Evolutionary conservation across 1,140 invertebrate species (phyloP), one percentile per base, ranked within the genome.

Genomic region (Venturia canescens): DNA sequence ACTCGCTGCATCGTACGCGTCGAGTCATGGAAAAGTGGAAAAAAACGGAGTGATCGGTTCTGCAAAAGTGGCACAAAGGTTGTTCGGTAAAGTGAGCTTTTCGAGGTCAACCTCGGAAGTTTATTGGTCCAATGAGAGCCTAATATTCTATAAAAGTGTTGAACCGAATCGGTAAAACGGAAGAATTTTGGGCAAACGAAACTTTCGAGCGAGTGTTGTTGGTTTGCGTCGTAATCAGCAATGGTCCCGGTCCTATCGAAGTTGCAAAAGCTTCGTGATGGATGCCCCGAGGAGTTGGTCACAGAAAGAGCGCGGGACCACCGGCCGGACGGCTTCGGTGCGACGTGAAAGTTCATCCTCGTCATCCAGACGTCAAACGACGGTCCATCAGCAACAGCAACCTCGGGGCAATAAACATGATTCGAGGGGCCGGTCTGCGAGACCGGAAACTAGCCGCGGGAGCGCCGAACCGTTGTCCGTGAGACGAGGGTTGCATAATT

Each of bases 401-500:
- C 27, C 67, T 80, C 75, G 60, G 60, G 78, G 81, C 84, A 71
- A 75, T 34, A 18, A 31, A 60, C 57, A 53, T 18, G 44, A 29
- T 0, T 70, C 57, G n/a, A 79, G 23, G 18, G 23, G 23, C 66
- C 26, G 81, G 79, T 78, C 50, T 50, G 74, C 83, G 82, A 82
- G 82, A 53, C 44, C 84, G 84, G 87, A 88, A 82, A 84, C 85
- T 86, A 86, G 87, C 87, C 88, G 88, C 79, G 83, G 81, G 79
- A 88, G 82, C 84, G 75, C 67, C 75, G 83, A 89, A 84, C 89
- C 87, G 89, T 90, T 90, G 88, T 80, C 86, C 71, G 53, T 66
- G 69, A 82, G 81, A 89, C 89, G 88, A 82, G 85, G 80, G 70
- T 88, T 90, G 90, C 90, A 90, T 90, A 90, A 91, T 88, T 82